Percentiles rank a stretch among this genome's conserved stretches.
phyloP scores from a whole-genome alignment of 1,140 invertebrate species.

The Hylyphantes graminicola region DNA sequence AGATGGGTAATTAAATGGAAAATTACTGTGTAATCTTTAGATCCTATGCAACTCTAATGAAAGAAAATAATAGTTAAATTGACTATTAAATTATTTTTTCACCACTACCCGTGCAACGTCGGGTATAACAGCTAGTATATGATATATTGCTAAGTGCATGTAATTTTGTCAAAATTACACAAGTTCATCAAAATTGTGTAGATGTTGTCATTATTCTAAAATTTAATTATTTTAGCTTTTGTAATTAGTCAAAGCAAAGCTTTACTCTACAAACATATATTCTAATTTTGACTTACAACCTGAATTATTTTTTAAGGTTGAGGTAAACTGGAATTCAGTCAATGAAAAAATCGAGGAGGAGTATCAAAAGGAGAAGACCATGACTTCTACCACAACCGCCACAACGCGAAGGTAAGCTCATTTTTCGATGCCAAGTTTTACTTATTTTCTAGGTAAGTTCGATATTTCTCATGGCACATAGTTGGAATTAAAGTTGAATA shows the following conservation, averaged over 20 bases:
- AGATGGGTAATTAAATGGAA: no score
- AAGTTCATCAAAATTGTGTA: neutral
- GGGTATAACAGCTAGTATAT: no score
- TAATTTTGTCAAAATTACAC: no score
- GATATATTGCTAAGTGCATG: no score
- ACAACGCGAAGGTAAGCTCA: slow-evolving; percentile 26
- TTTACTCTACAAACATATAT: neutral
- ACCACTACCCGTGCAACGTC: no score
- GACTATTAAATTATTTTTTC: no score
- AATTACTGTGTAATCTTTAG: no score
- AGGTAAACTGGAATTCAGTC: slow-evolving; percentile 73
- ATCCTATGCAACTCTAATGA: no score
- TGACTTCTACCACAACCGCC: slow-evolving; percentile 25
- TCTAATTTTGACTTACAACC: neutral
- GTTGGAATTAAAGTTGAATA: no score
- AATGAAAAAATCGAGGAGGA: slow-evolving; percentile 71
- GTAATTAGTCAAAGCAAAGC: no score
- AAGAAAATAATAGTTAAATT: no score
- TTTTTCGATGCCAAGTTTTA: neutral
- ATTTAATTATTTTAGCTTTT: slow-evolving; percentile 1
- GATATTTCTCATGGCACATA: neutral
- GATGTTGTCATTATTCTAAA: neutral
- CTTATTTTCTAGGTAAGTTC: neutral
- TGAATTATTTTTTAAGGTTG: slow-evolving; percentile 67
- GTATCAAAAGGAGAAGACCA: slow-evolving; percentile 69